phyloP scores from a whole-genome alignment of 2,797 vertebrate species.

The Rhodeus uyekii region DNA sequence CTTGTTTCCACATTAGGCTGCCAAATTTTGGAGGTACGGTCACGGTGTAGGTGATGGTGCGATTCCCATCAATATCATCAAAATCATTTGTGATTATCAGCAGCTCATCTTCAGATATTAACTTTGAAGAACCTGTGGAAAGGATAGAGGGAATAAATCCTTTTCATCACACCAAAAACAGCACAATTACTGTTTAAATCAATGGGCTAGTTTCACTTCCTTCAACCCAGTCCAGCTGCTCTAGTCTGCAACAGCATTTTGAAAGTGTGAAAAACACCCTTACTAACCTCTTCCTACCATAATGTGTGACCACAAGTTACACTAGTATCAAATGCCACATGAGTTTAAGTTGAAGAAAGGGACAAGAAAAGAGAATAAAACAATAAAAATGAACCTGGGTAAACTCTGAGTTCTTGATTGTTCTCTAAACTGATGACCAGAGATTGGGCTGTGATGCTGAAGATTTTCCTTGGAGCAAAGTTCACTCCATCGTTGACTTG shows the following conservation, averaged over 20 bases:
- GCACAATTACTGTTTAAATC: not conserved
- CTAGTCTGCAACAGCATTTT: not conserved
- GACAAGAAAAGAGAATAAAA: not conserved
- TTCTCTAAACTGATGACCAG: constrained; percentile 80
- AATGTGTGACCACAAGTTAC: not conserved
- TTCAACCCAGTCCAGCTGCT: not conserved
- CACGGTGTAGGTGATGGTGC: constrained; percentile 77
- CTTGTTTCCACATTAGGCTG: constrained; percentile 70
- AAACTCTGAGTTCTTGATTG: constrained; percentile 81
- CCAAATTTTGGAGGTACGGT: constrained; percentile 79
- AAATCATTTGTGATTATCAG: constrained; percentile 80
- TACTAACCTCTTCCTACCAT: not conserved
- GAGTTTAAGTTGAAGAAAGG: not conserved
- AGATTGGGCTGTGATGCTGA: constrained; percentile 79
- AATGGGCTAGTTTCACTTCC: not conserved
- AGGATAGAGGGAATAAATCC: not conserved
- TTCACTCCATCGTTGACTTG: constrained; percentile 91
- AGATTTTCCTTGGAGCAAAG: constrained; percentile 84
- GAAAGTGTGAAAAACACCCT: not conserved
- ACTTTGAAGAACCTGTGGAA: constrained; percentile 77
- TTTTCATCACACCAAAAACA: not conserved
- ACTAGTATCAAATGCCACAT: not conserved
- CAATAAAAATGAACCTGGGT: constrained; percentile 78
- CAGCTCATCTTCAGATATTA: constrained; percentile 78
- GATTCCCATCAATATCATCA: constrained; percentile 71